Conservation (phyloP, 2,797 vertebrate genomes). For the Lophotriccus pileatus region DNA sequence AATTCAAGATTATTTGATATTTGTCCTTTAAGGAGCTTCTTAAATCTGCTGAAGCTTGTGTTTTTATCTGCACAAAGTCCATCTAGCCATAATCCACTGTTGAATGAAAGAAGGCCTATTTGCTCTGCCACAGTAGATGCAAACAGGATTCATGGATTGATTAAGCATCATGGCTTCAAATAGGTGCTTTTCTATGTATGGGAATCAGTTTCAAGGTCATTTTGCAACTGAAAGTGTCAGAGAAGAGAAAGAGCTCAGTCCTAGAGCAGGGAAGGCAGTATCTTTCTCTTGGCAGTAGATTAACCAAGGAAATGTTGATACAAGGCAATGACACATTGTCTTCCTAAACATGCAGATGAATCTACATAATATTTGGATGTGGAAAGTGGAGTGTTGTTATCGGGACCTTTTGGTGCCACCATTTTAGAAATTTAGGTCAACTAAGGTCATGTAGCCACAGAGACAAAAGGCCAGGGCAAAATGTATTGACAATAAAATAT, state of each 20-base stretch:
- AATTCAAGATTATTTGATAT: not conserved
- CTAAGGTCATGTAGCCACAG: not conserved
- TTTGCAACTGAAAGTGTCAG: not conserved
- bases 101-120: not conserved
- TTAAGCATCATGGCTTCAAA: not conserved
- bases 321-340: not conserved
- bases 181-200: not conserved
- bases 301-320: not conserved
- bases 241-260: not conserved
- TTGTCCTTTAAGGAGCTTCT: not conserved
- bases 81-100: not conserved
- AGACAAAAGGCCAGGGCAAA: not conserved
- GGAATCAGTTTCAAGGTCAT: constrained; percentile 2
- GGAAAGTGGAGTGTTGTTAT: not conserved
- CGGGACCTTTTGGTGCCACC: not conserved
- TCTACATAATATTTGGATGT: not conserved
- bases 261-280: not conserved
- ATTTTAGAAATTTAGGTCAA: not conserved
- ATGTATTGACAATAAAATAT: constrained; percentile 1
- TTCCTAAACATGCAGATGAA: not conserved
- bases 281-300: not conserved
- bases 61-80: not conserved
- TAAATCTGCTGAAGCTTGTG: not conserved
- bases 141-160: not conserved
- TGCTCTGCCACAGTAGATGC: not conserved